Percentiles rank a stretch among this genome's conserved stretches.
Evolutionary conservation across 2,113 vertebrate genomes (phyloP).

Genomic region (Chaetops frenatus): DNA sequence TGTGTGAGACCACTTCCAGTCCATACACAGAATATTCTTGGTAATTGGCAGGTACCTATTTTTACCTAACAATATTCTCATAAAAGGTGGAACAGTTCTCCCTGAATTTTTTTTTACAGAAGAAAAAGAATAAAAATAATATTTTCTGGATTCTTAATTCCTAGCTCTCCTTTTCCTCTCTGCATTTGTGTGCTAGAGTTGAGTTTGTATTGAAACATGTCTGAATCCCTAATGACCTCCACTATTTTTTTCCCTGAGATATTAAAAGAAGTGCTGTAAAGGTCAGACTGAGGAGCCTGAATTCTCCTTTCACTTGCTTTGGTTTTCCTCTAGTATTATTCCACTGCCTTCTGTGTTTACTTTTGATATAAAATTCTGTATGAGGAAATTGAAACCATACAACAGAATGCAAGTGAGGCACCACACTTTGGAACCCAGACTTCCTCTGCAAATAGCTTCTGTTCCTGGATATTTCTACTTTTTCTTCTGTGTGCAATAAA

Average conservation of each 20-base stretch:
- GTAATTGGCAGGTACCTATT: neutral
- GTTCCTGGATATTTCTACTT: neutral
- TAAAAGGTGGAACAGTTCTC: neutral
- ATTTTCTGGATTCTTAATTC: neutral
- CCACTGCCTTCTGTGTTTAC: neutral
- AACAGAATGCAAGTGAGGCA: neutral
- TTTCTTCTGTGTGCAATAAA: neutral
- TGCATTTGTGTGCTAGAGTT: neutral
- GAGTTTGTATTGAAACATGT: neutral
- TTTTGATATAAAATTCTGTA: neutral
- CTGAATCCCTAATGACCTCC: neutral
- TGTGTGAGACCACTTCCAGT: neutral
- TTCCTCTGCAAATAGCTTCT: neutral
- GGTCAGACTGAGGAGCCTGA: neutral
- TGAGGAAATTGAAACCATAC: neutral
- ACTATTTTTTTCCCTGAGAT: neutral
- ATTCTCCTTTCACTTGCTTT: neutral
- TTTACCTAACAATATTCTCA: neutral
- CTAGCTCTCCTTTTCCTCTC: neutral
- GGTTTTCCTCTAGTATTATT: neutral
- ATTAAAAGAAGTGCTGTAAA: constrained; percentile 30
- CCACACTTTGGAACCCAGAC: neutral
- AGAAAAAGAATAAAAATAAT: neutral
- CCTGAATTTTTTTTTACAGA: neutral
- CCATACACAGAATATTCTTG: neutral